Evolutionary conservation across 2,888 invertebrate species (phyloP).

Genomic region (Epirrita christyi): DNA sequence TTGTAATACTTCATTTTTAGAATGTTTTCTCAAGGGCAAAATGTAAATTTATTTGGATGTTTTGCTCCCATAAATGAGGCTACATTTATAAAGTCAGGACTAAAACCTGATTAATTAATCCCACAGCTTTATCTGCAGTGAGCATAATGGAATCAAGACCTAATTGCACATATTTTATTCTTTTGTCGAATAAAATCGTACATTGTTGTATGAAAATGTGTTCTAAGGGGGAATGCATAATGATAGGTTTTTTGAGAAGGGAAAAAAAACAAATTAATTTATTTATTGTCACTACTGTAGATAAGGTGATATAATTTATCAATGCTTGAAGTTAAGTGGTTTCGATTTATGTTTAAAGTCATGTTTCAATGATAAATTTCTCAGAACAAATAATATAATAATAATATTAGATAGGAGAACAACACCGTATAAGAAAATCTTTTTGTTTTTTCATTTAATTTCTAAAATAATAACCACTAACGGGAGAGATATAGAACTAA

Average conservation of each 20-base stretch:
- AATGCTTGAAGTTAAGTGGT: no score
- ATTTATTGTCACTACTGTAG: neutral
- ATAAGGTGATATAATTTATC: neutral
- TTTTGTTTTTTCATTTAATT: no score
- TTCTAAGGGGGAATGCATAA: neutral
- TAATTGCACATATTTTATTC: constrained; percentile 12
- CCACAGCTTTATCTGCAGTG: constrained; percentile 1
- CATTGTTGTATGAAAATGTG: constrained; percentile 12
- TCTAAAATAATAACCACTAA: no score
- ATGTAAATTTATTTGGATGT: no score
- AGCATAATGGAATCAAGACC: constrained; percentile 14
- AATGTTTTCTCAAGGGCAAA: no score
- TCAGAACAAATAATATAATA: no score
- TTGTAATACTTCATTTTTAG: no score
- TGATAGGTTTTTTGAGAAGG: neutral
- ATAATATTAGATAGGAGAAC: no score
- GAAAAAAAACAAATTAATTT: neutral
- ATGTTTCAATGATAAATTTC: no score
- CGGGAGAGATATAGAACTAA: no score
- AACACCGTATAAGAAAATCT: no score
- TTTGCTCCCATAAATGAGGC: neutral
- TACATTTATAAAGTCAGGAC: neutral
- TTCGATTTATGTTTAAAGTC: no score
- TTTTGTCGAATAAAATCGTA: constrained; percentile 15
- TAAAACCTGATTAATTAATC: constrained; percentile 2